Conservation (phyloP, 2,888 invertebrate genomes). For the Eupithecia dodoneata region DNA sequence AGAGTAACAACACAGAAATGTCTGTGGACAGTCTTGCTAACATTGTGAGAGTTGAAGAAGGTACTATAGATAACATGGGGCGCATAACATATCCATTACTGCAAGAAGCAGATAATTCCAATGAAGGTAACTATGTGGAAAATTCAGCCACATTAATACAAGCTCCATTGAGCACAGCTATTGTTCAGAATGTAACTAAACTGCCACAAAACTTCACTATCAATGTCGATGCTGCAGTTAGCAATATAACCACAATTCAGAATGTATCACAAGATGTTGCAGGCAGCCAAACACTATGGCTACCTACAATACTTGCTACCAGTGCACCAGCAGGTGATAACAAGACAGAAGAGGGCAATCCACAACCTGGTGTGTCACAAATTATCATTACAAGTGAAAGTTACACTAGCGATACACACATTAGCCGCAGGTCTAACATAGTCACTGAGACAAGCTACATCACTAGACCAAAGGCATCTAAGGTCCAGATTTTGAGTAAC, state of each 20-base stretch:
- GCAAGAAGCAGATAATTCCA: conserved; percentile 74
- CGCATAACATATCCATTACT: conserved; percentile 74
- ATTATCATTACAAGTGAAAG: conserved; percentile 80
- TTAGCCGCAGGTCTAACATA: conserved; percentile 70
- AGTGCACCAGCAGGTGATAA: conserved; percentile 65
- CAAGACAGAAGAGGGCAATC: conserved; percentile 71
- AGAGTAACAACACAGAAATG: conserved; percentile 71
- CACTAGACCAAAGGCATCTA: conserved; percentile 71
- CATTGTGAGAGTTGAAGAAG: conserved; percentile 76
- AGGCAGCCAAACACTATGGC: conserved; percentile 76
- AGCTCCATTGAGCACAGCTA: conserved; percentile 73
- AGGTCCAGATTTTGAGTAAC: conserved; percentile 81
- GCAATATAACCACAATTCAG: conserved; percentile 77
- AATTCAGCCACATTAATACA: conserved; percentile 75
- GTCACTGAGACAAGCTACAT: conserved; percentile 74
- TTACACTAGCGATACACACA: conserved; percentile 67
- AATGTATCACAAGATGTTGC: conserved; percentile 78
- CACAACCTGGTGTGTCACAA: conserved; percentile 74
- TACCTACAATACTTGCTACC: conserved; percentile 77
- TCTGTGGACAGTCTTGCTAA: conserved; percentile 74
- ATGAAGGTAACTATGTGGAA: conserved; percentile 73
- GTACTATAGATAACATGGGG: conserved; percentile 69
- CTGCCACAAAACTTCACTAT: conserved; percentile 80
- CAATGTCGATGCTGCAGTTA: conserved; percentile 77
- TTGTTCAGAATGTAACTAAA: conserved; percentile 79